Conservation (phyloP, 2,797 vertebrate genomes). For the Leontocebus nigricollis region DNA sequence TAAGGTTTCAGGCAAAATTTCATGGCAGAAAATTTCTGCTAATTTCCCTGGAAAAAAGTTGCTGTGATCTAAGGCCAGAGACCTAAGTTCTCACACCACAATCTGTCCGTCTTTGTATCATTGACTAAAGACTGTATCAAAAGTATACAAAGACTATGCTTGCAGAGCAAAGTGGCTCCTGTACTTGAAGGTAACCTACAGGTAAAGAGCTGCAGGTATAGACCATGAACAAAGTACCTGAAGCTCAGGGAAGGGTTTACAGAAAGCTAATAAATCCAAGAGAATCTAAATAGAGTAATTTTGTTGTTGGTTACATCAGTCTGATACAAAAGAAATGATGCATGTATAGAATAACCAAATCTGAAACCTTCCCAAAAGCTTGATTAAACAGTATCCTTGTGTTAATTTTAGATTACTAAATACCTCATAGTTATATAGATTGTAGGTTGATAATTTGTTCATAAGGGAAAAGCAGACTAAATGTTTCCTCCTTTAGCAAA, state of each 20-base stretch:
- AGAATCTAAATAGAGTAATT: not conserved
- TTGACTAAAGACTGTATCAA: not conserved
- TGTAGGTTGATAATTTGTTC: not conserved
- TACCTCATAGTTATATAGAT: not conserved
- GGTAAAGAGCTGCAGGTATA: not conserved
- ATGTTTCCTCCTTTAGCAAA: not conserved
- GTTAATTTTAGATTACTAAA: not conserved
- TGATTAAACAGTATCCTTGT: not conserved
- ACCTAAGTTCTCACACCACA: not conserved
- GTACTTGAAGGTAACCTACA: not conserved
- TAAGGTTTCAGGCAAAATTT: not conserved
- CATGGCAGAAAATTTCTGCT: not conserved
- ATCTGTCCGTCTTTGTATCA: not conserved
- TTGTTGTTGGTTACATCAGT: not conserved
- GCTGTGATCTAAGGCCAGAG: not conserved
- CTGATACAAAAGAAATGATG: not conserved
- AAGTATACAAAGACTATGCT: not conserved
- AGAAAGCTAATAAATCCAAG: not conserved
- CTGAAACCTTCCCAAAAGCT: not conserved
- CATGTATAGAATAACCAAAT: not conserved
- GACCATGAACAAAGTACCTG: not conserved
- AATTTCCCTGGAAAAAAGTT: not conserved
- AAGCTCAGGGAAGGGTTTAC: not conserved
- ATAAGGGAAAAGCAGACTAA: not conserved
- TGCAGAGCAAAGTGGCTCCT: rapidly evolving